Percentiles rank a stretch among this genome's conserved stretches.
Conservation (phyloP, 2,888 invertebrate species). For the Callosobruchus maculatus region DNA sequence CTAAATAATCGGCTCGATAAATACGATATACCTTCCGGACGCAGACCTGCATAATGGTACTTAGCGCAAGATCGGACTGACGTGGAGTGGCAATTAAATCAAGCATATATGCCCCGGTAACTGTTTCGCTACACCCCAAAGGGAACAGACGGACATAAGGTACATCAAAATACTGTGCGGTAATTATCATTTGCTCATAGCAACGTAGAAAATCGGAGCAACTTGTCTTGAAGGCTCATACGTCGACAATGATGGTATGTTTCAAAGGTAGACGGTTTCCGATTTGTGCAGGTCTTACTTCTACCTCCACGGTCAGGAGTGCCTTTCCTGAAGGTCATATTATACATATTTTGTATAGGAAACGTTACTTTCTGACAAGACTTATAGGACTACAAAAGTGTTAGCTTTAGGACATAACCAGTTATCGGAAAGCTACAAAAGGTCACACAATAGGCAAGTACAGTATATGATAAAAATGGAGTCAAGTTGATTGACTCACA, state of each 20-base stretch:
- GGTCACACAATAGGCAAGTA: too few species aligned
- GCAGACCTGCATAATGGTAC: not conserved
- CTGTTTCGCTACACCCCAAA: not conserved
- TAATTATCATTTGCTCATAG: not conserved
- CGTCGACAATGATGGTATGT: not conserved
- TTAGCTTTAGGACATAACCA: too few species aligned
- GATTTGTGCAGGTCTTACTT: too few species aligned
- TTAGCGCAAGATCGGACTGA: not conserved
- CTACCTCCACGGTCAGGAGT: too few species aligned
- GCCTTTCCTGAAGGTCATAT: too few species aligned
- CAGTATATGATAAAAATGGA: too few species aligned
- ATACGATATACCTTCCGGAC: not conserved
- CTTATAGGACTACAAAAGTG: too few species aligned
- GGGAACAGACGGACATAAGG: not conserved
- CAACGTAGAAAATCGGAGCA: not conserved
- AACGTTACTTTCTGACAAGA: too few species aligned
- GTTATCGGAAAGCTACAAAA: too few species aligned
- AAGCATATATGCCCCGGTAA: not conserved
- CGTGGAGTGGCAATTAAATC: not conserved
- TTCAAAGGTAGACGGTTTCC: too few species aligned
- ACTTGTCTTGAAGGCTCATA: not conserved
- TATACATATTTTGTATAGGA: too few species aligned
- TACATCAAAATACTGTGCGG: not conserved
- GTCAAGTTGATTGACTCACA: too few species aligned
- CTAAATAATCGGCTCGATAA: not conserved